A percentile compares a stretch with the other conserved stretches of the same genome.
These are phyloP conservation scores for Ianthella basta DNA, from an alignment of 37 sponge, comb jelly and placozoan genomes.

Conservation along the genomic window DNA sequence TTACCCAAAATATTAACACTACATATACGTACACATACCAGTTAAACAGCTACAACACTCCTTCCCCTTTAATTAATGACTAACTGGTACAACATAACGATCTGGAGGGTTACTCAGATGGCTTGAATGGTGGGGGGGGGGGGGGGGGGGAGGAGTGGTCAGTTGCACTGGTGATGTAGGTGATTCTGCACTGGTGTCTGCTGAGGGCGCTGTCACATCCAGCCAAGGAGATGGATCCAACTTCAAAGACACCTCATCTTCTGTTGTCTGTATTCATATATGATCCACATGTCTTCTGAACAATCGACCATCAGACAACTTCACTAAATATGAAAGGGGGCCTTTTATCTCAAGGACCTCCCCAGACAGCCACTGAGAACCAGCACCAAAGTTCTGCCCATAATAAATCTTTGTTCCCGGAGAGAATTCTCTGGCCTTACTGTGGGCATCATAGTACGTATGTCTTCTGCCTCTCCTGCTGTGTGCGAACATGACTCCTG, in stretches of 20 bases:
- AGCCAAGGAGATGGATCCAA: not conserved
- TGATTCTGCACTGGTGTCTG: not conserved
- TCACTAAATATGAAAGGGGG: constrained; percentile 18
- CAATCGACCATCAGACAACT: constrained; percentile 28
- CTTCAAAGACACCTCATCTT: not conserved
- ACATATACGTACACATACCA: not conserved
- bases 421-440: not conserved
- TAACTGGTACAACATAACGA: not conserved
- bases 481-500: not conserved
- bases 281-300: constrained; percentile 40
- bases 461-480: constrained; percentile 11
- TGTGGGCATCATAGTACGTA: not conserved
- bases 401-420: not conserved
- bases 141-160: not conserved
- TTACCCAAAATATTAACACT: too few relatives aligned
- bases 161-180: not conserved
- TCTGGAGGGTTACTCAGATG: not conserved
- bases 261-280: not conserved
- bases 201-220: not conserved
- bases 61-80: constrained; percentile 11
- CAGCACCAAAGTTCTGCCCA: constrained; percentile 8
- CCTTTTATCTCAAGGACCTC: not conserved
- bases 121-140: not conserved
- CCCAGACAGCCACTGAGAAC: constrained; percentile 17
- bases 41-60: not conserved